These are phyloP conservation scores for Pollimyrus isidori DNA, from an alignment of 2,113 vertebrate species.

Conservation along the genomic window DNA sequence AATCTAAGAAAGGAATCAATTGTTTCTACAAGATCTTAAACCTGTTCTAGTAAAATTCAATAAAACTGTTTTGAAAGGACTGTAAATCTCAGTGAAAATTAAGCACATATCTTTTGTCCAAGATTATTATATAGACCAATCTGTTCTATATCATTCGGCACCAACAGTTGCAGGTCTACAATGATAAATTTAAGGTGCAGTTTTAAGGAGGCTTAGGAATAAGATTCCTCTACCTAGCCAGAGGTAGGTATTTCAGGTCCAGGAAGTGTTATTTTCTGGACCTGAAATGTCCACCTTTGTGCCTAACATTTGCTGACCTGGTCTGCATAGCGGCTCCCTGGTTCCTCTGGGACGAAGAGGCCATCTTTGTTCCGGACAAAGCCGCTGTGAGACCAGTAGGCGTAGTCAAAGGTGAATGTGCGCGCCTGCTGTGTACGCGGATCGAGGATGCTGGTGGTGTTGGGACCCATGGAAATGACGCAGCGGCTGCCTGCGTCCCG, in stretches of 20 bases:
- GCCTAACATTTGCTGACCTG: conserved; percentile 56
- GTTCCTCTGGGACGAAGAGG: conserved; percentile 56
- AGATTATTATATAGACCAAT: neutral
- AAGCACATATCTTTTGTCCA: neutral
- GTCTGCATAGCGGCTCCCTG: conserved; percentile 58
- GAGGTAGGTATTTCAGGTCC: neutral
- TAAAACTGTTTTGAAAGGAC: neutral
- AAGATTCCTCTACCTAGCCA: neutral
- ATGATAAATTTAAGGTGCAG: neutral
- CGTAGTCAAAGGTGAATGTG: conserved; percentile 64
- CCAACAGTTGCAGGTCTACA: neutral
- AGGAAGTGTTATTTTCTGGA: neutral
- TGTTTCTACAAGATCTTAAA: neutral
- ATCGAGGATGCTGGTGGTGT: conserved; percentile 59
- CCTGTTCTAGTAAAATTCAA: neutral
- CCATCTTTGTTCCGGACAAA: conserved; percentile 55
- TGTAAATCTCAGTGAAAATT: neutral
- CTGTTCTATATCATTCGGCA: no score
- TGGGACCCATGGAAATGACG: conserved; percentile 63
- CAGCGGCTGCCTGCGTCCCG: conserved; percentile 64
- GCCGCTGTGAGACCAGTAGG: conserved; percentile 66
- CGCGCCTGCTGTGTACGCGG: conserved; percentile 54
- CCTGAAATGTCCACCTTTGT: neutral
- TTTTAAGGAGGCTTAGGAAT: neutral
- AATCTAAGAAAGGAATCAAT: neutral